Evolutionary conservation across 2,797 vertebrate species (phyloP).

Genomic region (Arrhamphus sclerolepis): DNA sequence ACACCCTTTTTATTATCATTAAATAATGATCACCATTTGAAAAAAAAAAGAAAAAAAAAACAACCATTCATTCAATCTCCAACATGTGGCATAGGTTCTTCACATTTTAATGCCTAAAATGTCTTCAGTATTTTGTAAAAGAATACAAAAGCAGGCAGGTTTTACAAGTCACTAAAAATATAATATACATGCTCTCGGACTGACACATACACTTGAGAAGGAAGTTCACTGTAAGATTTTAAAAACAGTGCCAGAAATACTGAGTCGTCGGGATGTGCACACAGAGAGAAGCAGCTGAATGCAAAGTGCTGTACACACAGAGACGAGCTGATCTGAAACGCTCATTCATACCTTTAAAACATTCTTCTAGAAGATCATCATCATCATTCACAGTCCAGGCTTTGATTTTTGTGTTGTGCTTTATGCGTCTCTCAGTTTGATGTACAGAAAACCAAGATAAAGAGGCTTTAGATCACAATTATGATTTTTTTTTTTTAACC

Average conservation of each 20-base stretch:
- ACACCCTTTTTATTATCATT: conserved; percentile 64
- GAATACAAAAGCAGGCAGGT: conserved; percentile 66
- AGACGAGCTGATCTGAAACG: conserved; percentile 27
- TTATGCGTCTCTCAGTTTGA: background rate
- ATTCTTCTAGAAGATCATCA: conserved; percentile 27
- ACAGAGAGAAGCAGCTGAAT: conserved; percentile 18
- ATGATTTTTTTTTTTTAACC: no score
- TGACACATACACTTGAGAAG: conserved; percentile 5
- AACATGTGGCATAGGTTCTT: conserved; percentile 49
- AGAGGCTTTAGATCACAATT: no score
- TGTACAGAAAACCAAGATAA: no score
- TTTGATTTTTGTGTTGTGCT: conserved; percentile 26
- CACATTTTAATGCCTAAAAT: conserved; percentile 40
- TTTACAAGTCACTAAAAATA: conserved; percentile 48
- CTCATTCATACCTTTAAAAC: conserved; percentile 36
- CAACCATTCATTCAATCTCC: conserved; percentile 26
- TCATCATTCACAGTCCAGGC: conserved; percentile 55
- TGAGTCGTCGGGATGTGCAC: background rate
- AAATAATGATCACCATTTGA: conserved; percentile 73
- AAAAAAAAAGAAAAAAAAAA: conserved; percentile 29
- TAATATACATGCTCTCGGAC: conserved; percentile 47
- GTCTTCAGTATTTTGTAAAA: conserved; percentile 52
- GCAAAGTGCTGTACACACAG: conserved; percentile 37
- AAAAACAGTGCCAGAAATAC: background rate
- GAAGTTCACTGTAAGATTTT: background rate